Conservation (phyloP, 2,797 vertebrate species). For the Manis crassicaudata region DNA sequence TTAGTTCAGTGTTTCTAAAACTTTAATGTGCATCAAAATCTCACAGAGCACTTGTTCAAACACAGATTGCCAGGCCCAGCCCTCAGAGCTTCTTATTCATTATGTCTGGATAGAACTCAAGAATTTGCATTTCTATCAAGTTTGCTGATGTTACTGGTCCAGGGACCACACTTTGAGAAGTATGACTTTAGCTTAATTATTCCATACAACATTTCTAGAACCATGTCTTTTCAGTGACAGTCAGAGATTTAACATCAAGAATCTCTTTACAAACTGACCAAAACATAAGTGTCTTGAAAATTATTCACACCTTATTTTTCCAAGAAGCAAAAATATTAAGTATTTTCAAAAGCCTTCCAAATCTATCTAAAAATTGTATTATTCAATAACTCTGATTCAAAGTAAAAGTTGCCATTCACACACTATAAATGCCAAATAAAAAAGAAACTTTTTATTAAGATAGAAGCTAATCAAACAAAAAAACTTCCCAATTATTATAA, state of each 20-base stretch:
- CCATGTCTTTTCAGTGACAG: background rate
- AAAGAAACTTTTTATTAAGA: background rate
- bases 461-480: background rate
- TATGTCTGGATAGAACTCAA: background rate
- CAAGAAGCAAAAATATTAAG: constrained; percentile 63
- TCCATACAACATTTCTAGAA: background rate
- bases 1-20: background rate
- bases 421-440: constrained; percentile 19
- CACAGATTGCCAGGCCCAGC: background rate
- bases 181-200: background rate
- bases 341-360: constrained; percentile 1
- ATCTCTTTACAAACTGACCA: background rate
- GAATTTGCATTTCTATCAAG: background rate
- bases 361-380: background rate
- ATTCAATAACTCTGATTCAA: constrained; percentile 33
- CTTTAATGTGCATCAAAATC: background rate
- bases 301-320: background rate
- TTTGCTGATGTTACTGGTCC: background rate
- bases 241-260: background rate
- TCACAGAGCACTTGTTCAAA: background rate
- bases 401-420: constrained; percentile 35
- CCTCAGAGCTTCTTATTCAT: background rate
- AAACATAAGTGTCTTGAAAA: constrained; percentile 30
- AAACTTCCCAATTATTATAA: background rate
- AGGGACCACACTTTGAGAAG: background rate